A percentile compares a stretch with the other conserved stretches of the same genome.
phyloP scores from a whole-genome alignment of 2,888 invertebrate species.

The Trichogramma evanescens region DNA sequence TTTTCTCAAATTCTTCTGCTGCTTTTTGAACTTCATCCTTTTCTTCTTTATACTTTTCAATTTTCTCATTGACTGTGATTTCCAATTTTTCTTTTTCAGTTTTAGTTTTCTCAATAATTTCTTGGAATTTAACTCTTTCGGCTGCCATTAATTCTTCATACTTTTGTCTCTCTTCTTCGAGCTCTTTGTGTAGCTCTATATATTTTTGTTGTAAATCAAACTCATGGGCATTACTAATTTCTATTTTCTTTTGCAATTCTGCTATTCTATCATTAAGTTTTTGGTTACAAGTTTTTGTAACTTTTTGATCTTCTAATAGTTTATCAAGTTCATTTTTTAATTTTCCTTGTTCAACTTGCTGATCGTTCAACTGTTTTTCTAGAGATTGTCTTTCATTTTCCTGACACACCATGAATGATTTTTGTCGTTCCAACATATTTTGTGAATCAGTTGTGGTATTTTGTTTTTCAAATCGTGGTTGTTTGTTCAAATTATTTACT shows the following conservation, averaged over 20 bases:
- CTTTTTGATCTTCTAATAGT: slow-evolving; percentile 48
- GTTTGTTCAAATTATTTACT: slow-evolving; percentile 25
- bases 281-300: slow-evolving; percentile 49
- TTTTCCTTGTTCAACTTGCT: slow-evolving; percentile 49
- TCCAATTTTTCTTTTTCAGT: slow-evolving; percentile 50
- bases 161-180: slow-evolving; percentile 50
- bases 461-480: slow-evolving; percentile 25
- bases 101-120: slow-evolving; percentile 45
- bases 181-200: slow-evolving; percentile 47
- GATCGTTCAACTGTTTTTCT: slow-evolving; percentile 47
- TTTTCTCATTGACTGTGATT: slow-evolving; percentile 49
- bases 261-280: slow-evolving; percentile 50
- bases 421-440: slow-evolving; percentile 32
- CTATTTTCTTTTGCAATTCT: slow-evolving; percentile 48
- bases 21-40: slow-evolving; percentile 30
- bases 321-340: slow-evolving; percentile 47
- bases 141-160: slow-evolving; percentile 50
- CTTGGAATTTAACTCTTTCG: slow-evolving; percentile 53
- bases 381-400: slow-evolving; percentile 44
- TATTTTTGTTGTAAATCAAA: slow-evolving; percentile 50
- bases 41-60: slow-evolving; percentile 46
- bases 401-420: slow-evolving; percentile 34
- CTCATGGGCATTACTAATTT: slow-evolving; percentile 38
- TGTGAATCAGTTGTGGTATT: slow-evolving; percentile 28
- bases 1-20: slow-evolving; percentile 39